These are phyloP conservation scores for Nyctibius grandis DNA, from an alignment of 2,797 vertebrate species.

Conservation along the genomic window DNA sequence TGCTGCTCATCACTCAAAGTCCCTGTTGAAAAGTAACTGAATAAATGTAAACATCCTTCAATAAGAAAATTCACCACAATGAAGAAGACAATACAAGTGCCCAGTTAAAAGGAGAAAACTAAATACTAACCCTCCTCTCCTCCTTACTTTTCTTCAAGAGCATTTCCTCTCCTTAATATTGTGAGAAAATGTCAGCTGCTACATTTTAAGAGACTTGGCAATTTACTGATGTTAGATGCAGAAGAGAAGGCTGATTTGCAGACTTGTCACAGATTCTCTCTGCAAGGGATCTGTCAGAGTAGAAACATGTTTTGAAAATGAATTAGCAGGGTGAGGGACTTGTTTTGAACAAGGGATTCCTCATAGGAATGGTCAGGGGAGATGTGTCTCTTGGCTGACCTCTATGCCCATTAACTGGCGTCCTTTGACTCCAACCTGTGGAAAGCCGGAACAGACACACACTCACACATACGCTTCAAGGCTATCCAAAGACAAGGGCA, in stretches of 20 bases:
- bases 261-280: constrained; percentile 3
- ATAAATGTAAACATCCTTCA: not conserved
- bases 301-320: not conserved
- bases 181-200: not conserved
- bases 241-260: constrained; percentile 28
- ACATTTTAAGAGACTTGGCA: not conserved
- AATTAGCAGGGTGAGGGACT: not conserved
- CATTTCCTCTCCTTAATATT: not conserved
- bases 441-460: not conserved
- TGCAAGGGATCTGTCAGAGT: not conserved
- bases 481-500: not conserved
- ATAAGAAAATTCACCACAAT: not conserved
- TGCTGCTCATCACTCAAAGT: not conserved
- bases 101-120: not conserved
- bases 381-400: not conserved
- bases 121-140: not conserved
- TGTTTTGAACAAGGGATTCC: not conserved
- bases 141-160: not conserved
- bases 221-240: not conserved
- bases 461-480: not conserved
- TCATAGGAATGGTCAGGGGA: not conserved
- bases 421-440: not conserved
- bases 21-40: not conserved
- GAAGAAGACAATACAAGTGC: not conserved
- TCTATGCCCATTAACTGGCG: not conserved